phyloP scores from a whole-genome alignment of 2,888 invertebrate species.

The Notocelia uddmanniana region DNA sequence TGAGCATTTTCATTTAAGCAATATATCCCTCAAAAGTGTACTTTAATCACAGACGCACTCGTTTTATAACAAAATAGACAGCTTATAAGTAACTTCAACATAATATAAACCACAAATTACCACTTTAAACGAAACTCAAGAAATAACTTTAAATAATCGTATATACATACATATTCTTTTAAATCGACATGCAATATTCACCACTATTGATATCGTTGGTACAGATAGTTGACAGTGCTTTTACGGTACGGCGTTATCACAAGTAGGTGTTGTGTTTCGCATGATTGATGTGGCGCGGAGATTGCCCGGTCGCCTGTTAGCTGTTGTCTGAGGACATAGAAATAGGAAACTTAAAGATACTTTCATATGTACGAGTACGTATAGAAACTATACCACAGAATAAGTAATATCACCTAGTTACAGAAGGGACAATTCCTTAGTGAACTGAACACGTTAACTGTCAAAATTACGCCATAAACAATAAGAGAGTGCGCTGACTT shows the following conservation, averaged over 20 bases:
- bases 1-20: too few relatives aligned
- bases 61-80: too few relatives aligned
- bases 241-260: conserved; percentile 40
- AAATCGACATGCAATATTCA: too few relatives aligned
- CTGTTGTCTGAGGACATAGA: background rate
- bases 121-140: too few relatives aligned
- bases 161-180: too few relatives aligned
- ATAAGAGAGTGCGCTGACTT: background rate
- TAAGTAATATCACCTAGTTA: background rate
- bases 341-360: too few relatives aligned
- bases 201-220: background rate
- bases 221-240: conserved; percentile 46
- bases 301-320: conserved; percentile 40
- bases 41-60: too few relatives aligned
- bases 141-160: too few relatives aligned
- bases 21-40: too few relatives aligned
- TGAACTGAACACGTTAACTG: background rate
- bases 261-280: conserved; percentile 53
- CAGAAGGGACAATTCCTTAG: background rate
- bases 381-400: background rate
- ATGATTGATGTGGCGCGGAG: conserved; percentile 56
- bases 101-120: too few relatives aligned
- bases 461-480: background rate
- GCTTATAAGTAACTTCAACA: too few relatives aligned
- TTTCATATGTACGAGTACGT: background rate